A percentile compares a stretch with the other conserved stretches of the same genome.
These are phyloP conservation scores for Nasonia longicornis DNA, from an alignment of 1,140 invertebrate genomes.

Conservation along the genomic window DNA sequence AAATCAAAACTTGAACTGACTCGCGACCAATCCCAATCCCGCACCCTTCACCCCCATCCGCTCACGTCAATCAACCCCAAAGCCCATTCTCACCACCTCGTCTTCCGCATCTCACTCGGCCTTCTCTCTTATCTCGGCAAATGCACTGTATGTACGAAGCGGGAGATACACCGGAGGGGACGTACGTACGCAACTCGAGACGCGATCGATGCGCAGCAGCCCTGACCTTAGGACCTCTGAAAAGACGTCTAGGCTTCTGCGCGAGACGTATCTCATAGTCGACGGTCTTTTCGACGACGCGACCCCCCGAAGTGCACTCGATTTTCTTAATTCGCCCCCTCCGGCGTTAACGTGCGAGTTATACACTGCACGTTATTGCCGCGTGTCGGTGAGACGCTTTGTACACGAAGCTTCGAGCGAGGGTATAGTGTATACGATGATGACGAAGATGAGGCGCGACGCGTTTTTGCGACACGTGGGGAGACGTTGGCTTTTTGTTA, in stretches of 20 bases:
- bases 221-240: constrained; percentile 39
- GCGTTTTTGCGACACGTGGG: neutral
- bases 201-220: constrained; percentile 33
- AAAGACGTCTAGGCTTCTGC: neutral
- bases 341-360: neutral
- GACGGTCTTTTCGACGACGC: neutral
- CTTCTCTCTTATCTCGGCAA: neutral
- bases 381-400: neutral
- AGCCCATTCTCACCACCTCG: neutral
- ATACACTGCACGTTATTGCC: neutral
- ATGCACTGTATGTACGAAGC: neutral
- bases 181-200: neutral
- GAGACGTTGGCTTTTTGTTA: neutral
- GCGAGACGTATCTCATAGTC: too few species aligned
- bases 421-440: neutral
- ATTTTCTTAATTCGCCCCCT: neutral
- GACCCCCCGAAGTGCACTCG: constrained; percentile 25
- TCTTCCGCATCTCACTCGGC: too few species aligned
- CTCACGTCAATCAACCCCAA: neutral
- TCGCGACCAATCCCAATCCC: neutral
- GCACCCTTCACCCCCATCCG: neutral
- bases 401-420: neutral
- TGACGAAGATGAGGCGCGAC: neutral
- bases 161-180: neutral
- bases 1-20: too few species aligned